A percentile compares a stretch with the other conserved stretches of the same genome.
Conservation (phyloP, 2,113 vertebrate genomes). For the Archilochus colubris region DNA sequence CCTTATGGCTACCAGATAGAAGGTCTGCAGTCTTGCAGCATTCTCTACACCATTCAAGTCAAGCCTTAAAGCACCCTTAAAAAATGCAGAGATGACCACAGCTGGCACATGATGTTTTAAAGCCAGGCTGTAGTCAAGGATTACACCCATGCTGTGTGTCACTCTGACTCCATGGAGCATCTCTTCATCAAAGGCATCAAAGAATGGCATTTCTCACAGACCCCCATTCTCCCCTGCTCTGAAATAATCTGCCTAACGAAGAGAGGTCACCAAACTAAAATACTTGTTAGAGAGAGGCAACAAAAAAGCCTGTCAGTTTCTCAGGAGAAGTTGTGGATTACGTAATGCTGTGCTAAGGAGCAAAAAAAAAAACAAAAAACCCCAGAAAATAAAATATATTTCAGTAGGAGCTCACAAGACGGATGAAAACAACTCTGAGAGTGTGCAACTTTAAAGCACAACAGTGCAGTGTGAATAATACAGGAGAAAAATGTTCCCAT, state of each 20-base stretch:
- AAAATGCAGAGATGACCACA: neutral
- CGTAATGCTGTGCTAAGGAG: neutral
- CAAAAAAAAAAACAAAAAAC: neutral
- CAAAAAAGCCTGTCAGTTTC: neutral
- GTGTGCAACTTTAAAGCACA: neutral
- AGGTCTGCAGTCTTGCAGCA: neutral
- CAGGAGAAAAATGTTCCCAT: neutral
- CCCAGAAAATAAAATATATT: neutral
- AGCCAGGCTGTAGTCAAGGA: neutral
- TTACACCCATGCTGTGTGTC: neutral
- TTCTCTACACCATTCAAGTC: neutral
- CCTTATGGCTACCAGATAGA: neutral
- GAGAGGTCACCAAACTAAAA: constrained; percentile 20
- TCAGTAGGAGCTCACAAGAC: neutral
- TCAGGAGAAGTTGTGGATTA: neutral
- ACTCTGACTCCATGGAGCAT: neutral
- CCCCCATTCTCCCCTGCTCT: neutral
- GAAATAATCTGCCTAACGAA: constrained; percentile 25
- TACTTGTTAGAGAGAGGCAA: neutral
- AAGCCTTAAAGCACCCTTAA: neutral
- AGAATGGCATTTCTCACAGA: constrained; percentile 5
- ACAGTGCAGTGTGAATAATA: neutral
- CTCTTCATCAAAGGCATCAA: constrained; percentile 20
- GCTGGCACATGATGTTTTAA: neutral
- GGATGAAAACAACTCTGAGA: neutral